A percentile compares a stretch with the other conserved stretches of the same genome.
phyloP scores from a whole-genome alignment of 2,797 vertebrate genomes.

The Hypotaenidia philippensis region DNA sequence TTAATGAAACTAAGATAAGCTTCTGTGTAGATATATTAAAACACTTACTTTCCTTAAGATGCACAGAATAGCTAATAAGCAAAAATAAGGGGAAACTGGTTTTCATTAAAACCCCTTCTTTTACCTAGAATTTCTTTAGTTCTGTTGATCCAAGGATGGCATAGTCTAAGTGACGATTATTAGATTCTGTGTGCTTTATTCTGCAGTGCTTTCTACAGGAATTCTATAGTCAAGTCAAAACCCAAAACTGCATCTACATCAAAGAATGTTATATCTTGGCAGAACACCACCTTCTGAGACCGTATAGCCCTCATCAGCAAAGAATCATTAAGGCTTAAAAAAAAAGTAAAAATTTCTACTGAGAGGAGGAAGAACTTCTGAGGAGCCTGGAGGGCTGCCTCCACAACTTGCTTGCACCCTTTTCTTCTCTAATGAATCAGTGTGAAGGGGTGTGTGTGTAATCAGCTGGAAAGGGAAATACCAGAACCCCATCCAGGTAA shows the following conservation, averaged over 20 bases:
- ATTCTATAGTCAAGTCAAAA: background rate
- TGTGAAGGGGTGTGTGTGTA: too few species aligned
- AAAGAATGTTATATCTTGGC: background rate
- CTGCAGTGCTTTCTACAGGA: background rate
- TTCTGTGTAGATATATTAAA: background rate
- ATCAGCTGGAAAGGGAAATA: background rate
- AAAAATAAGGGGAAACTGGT: background rate
- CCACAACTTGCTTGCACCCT: background rate
- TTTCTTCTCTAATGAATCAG: background rate
- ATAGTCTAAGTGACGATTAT: background rate
- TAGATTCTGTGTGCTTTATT: background rate
- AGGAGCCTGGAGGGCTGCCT: background rate
- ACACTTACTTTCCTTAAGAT: background rate
- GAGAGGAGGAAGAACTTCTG: background rate
- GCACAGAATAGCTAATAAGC: background rate
- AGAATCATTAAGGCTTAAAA: background rate
- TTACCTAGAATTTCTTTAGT: background rate
- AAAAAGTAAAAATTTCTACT: background rate
- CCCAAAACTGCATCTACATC: background rate
- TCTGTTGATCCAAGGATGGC: background rate
- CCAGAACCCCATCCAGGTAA: background rate
- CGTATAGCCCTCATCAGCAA: background rate
- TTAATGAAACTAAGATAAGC: background rate
- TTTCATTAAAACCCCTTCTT: background rate
- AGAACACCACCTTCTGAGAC: background rate